A percentile compares a stretch with the other conserved stretches of the same genome.
These are phyloP conservation scores for Drosophila oshimai DNA, from an alignment of 1,140 invertebrate species.

Conservation along the genomic window DNA sequence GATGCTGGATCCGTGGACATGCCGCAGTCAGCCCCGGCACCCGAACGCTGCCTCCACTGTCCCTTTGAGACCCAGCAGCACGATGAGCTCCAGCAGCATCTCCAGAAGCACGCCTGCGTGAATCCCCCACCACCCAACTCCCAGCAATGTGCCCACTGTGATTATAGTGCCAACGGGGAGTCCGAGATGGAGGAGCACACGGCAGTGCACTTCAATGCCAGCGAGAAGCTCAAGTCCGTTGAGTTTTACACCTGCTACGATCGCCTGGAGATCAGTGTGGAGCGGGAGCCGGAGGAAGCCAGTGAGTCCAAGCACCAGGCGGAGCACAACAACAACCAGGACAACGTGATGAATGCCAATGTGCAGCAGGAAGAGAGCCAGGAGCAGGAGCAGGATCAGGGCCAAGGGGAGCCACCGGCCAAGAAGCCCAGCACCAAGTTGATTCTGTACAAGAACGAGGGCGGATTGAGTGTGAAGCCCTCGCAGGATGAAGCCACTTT, in stretches of 20 bases:
- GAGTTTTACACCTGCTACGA: slow-evolving; percentile 78
- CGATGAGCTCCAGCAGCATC: slow-evolving; percentile 59
- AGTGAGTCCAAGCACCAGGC: neutral
- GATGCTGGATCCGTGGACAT: slow-evolving; percentile 60
- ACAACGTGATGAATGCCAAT: slow-evolving; percentile 67
- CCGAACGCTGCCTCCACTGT: slow-evolving; percentile 87
- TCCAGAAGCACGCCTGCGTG: slow-evolving; percentile 88
- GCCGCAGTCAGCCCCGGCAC: slow-evolving; percentile 85
- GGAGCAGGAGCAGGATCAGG: neutral
- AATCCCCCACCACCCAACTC: slow-evolving; percentile 86
- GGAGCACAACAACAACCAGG: slow-evolving; percentile 69
- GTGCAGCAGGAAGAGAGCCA: slow-evolving; percentile 12
- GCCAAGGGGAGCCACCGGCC: neutral
- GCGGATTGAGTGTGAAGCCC: slow-evolving; percentile 63
- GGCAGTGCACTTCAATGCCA: slow-evolving; percentile 72
- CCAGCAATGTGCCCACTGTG: slow-evolving; percentile 91
- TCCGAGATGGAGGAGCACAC: slow-evolving; percentile 69
- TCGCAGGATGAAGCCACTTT: slow-evolving; percentile 22
- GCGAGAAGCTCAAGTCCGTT: slow-evolving; percentile 70
- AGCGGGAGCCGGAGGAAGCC: slow-evolving; percentile 31
- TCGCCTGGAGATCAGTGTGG: slow-evolving; percentile 75
- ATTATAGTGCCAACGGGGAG: slow-evolving; percentile 86
- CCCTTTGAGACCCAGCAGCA: slow-evolving; percentile 65
- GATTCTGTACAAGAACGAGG: slow-evolving; percentile 77
- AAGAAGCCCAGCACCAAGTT: slow-evolving; percentile 68